Conservation (phyloP, 2,888 invertebrate species). For the Tetranychus truncatus region DNA sequence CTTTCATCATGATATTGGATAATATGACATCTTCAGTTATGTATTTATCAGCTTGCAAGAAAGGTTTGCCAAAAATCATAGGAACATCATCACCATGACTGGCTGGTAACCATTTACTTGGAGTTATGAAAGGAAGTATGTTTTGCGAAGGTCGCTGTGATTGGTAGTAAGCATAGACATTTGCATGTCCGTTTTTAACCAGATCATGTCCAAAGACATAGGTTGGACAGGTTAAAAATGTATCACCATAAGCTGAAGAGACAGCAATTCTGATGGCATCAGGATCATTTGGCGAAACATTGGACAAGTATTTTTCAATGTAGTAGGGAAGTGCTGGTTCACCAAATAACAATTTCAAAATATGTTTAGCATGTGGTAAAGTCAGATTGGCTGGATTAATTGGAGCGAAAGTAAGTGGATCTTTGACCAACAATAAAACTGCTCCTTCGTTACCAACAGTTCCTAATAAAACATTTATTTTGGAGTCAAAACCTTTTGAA, state of each 20-base stretch:
- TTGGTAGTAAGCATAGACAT: background rate
- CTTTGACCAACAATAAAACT: background rate
- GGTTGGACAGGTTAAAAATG: background rate
- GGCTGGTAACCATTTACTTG: background rate
- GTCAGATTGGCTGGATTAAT: background rate
- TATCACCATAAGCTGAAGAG: background rate
- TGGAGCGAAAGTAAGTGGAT: background rate
- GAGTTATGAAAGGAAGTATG: background rate
- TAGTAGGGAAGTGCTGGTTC: background rate
- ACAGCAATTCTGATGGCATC: background rate
- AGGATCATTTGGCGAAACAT: background rate
- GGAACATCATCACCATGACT: constrained; percentile 6
- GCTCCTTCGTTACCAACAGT: constrained; percentile 7
- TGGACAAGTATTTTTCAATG: background rate
- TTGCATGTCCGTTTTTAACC: background rate
- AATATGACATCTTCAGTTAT: background rate
- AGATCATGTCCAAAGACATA: background rate
- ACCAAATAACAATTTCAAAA: background rate
- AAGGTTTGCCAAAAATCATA: constrained; percentile 8
- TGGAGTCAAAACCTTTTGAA: background rate
- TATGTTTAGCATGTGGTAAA: background rate
- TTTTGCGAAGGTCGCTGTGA: background rate
- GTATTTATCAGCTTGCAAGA: constrained; percentile 4
- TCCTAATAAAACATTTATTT: background rate
- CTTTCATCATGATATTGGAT: constrained; percentile 5